These are phyloP conservation scores for Yponomeuta sedellus DNA, from an alignment of 2,888 invertebrate genomes.

Conservation along the genomic window DNA sequence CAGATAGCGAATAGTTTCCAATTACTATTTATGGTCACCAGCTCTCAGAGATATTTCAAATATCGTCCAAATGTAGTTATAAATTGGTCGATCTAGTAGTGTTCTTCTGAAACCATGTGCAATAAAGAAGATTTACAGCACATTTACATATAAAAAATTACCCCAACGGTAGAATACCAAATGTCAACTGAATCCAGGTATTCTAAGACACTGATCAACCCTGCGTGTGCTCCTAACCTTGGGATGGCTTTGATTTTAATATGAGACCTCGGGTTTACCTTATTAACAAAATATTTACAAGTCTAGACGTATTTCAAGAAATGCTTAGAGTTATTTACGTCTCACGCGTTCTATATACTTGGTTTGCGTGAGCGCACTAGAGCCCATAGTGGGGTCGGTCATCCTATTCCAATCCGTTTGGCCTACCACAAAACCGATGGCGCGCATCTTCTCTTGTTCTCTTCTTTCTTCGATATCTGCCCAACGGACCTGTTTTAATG, in stretches of 20 bases:
- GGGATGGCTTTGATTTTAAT: neutral
- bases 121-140: too few species aligned
- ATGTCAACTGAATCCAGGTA: too few species aligned
- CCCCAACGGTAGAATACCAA: too few species aligned
- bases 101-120: too few species aligned
- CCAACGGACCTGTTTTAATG: conserved; percentile 92
- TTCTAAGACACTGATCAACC: neutral
- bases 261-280: neutral
- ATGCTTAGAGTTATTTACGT: conserved; percentile 23
- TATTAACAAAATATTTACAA: neutral
- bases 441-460: conserved; percentile 93
- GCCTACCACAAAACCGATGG: conserved; percentile 97
- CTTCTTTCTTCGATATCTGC: conserved; percentile 97
- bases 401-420: conserved; percentile 97
- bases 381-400: conserved; percentile 93
- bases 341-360: conserved; percentile 88
- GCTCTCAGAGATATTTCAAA: too few species aligned
- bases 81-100: too few species aligned
- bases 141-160: too few species aligned
- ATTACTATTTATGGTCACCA: too few species aligned
- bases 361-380: conserved; percentile 93
- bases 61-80: too few species aligned
- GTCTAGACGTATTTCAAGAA: neutral
- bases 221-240: neutral
- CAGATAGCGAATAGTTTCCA: too few species aligned